Conservation (phyloP, 2,888 invertebrate genomes). For the Tupiocoris notatus region DNA sequence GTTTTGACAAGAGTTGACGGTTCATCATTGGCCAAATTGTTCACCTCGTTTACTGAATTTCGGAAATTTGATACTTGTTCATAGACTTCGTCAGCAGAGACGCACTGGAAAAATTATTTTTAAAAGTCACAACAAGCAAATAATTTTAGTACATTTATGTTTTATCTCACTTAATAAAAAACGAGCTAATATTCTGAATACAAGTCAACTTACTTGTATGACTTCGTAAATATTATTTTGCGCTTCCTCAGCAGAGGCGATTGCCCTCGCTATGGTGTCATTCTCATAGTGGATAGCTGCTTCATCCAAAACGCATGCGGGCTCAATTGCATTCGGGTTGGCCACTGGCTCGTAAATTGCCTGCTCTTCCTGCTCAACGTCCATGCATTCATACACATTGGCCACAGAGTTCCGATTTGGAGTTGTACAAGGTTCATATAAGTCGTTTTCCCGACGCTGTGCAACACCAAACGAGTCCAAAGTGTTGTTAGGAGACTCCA, state of each 20-base stretch:
- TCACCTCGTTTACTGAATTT: conserved; percentile 72
- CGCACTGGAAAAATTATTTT: conserved; percentile 35
- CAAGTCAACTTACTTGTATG: conserved; percentile 53
- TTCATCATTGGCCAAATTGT: conserved; percentile 59
- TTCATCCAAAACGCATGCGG: not conserved
- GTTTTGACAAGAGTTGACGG: not conserved
- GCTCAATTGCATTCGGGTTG: not conserved
- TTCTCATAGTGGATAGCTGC: not conserved
- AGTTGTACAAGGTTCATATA: conserved; percentile 42
- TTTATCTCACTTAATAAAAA: no score
- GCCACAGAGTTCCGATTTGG: conserved; percentile 6
- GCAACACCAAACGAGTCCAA: conserved; percentile 24
- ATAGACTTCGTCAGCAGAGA: conserved; percentile 57
- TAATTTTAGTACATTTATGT: no score
- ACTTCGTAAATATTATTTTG: conserved; percentile 61
- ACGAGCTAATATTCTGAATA: no score
- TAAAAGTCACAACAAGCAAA: not conserved
- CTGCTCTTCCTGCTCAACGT: conserved; percentile 17
- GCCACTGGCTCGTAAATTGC: conserved; percentile 42
- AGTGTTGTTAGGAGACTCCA: conserved; percentile 43
- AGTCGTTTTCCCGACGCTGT: conserved; percentile 44
- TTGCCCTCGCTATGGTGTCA: not conserved
- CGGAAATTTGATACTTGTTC: conserved; percentile 75
- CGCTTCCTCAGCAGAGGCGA: conserved; percentile 12
- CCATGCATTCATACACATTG: conserved; percentile 43